Conservation (phyloP, 2,888 invertebrate genomes). For the Agelastica alni region DNA sequence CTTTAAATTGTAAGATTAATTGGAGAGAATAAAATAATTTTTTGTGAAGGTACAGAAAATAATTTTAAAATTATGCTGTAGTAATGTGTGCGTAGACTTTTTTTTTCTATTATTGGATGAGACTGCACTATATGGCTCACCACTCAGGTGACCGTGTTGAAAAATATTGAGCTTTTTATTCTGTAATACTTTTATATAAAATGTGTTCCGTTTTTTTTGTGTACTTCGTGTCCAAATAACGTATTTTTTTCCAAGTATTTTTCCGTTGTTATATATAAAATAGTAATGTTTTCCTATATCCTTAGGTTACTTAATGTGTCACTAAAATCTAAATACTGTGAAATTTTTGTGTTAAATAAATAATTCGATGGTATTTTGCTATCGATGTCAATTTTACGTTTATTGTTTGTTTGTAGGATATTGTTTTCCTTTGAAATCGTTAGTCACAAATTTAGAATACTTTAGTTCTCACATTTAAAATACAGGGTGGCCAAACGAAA, state of each 20-base stretch:
- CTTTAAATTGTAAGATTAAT: no score
- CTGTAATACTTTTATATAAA: constrained; percentile 34
- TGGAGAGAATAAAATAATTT: no score
- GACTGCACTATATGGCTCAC: constrained; percentile 29
- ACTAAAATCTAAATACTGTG: constrained; percentile 46
- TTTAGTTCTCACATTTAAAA: no score
- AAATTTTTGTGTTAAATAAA: constrained; percentile 46
- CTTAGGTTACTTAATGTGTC: constrained; percentile 51
- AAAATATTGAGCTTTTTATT: constrained; percentile 36
- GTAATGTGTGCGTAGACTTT: no score
- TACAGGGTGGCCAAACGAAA: no score
- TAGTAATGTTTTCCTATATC: constrained; percentile 48
- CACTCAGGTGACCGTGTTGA: constrained; percentile 37
- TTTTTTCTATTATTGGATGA: constrained; percentile 34
- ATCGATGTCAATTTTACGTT: constrained; percentile 45
- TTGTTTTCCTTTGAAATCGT: no score
- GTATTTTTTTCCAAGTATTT: constrained; percentile 47
- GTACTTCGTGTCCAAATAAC: constrained; percentile 34
- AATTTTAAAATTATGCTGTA: no score
- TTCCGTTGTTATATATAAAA: constrained; percentile 39
- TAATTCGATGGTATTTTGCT: constrained; percentile 50
- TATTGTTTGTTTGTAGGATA: no score
- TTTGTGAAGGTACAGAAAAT: no score
- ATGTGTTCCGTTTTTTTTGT: constrained; percentile 36
- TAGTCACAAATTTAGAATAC: no score